Percentiles rank a stretch among this genome's conserved stretches.
These are phyloP conservation scores for Halcyon leucocephala DNA, from an alignment of 2,797 vertebrate genomes.

Conservation along the genomic window DNA sequence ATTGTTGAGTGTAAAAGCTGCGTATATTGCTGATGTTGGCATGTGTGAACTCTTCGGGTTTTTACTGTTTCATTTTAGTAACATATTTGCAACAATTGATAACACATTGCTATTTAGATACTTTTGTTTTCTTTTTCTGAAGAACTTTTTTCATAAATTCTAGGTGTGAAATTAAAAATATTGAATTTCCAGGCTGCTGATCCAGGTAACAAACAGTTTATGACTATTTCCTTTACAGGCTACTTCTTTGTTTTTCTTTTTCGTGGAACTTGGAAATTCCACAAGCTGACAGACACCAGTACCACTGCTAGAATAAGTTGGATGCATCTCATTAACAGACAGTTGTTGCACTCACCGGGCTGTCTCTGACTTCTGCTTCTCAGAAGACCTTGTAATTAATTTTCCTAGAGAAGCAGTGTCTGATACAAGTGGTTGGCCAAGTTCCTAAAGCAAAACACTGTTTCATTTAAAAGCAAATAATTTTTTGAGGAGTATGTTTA, in stretches of 20 bases:
- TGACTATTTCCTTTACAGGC: not conserved
- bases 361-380: not conserved
- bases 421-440: not conserved
- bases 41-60: not conserved
- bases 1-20: not conserved
- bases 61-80: not conserved
- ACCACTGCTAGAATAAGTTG: not conserved
- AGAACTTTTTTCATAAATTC: not conserved
- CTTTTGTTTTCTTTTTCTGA: not conserved
- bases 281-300: not conserved
- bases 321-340: not conserved
- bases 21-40: not conserved
- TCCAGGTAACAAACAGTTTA: not conserved
- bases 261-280: not conserved
- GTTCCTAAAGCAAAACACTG: not conserved
- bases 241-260: not conserved
- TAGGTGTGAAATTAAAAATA: not conserved
- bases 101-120: not conserved
- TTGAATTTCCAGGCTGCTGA: not conserved
- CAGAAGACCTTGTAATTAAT: not conserved
- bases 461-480: not conserved
- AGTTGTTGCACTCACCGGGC: not conserved
- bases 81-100: not conserved
- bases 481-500: not conserved
- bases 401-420: not conserved